A percentile compares a stretch with the other conserved stretches of the same genome.
These are phyloP conservation scores for Numenius phaeopus DNA, from an alignment of 2,797 vertebrate genomes.

Conservation along the genomic window DNA sequence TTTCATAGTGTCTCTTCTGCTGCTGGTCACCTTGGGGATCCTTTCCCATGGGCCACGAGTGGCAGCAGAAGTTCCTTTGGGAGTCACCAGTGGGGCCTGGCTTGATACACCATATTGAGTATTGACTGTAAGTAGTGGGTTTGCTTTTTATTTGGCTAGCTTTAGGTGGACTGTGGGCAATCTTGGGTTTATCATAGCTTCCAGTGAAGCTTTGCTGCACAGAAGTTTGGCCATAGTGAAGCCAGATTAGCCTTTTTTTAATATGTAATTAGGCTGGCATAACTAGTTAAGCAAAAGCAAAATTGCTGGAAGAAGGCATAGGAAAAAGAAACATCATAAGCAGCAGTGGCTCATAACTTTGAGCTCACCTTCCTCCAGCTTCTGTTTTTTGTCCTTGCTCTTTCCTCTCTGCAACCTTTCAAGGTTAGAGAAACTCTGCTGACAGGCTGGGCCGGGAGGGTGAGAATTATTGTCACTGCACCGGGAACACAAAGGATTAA, in stretches of 20 bases:
- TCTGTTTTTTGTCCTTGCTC: neutral
- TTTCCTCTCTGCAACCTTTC: neutral
- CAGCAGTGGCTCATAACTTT: neutral
- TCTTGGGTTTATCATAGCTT: neutral
- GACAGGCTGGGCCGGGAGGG: neutral
- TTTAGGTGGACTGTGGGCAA: neutral
- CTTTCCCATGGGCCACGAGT: neutral
- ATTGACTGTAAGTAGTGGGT: neutral
- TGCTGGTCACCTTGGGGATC: fast-evolving
- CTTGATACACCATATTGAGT: neutral
- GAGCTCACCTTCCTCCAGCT: neutral
- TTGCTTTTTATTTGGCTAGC: neutral
- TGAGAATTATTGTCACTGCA: neutral
- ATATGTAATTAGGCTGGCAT: neutral
- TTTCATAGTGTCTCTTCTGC: neutral
- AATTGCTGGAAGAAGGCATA: neutral
- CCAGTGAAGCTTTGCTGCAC: neutral
- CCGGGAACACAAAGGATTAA: neutral
- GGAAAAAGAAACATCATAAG: neutral
- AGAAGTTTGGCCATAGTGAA: neutral
- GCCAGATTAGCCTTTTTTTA: neutral
- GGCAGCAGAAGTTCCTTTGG: neutral
- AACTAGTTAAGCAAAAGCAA: neutral
- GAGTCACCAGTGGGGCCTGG: neutral
- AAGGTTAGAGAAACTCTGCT: neutral